A percentile compares a stretch with the other conserved stretches of the same genome.
Conservation (phyloP, 2,888 invertebrate genomes). For the Rhagophthalmus giganteus region DNA sequence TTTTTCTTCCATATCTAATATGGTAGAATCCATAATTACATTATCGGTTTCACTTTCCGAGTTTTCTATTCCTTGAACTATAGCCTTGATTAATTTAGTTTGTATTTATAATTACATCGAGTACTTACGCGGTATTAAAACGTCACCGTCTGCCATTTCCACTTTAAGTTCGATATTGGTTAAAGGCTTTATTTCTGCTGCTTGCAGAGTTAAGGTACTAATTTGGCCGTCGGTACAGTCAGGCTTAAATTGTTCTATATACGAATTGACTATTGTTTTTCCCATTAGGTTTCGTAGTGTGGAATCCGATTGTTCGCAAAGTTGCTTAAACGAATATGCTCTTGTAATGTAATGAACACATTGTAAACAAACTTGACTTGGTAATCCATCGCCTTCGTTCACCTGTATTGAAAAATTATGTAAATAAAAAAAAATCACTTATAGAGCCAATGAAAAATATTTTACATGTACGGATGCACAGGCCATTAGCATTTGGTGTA, state of each 20-base stretch:
- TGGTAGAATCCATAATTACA: constrained; percentile 3
- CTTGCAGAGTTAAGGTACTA: constrained; percentile 3
- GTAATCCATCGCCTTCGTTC: constrained; percentile 51
- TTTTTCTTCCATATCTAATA: constrained; percentile 6
- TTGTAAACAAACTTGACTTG: constrained; percentile 50
- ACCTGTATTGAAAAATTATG: constrained; percentile 39
- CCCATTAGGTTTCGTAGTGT: constrained; percentile 47
- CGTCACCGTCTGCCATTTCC: constrained; percentile 13
- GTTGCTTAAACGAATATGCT: constrained; percentile 51
- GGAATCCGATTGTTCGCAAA: constrained; percentile 51
- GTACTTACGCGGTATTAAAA: constrained; percentile 17
- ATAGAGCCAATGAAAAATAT: neutral
- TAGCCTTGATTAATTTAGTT: neutral
- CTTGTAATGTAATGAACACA: constrained; percentile 51
- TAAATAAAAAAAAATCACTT: neutral
- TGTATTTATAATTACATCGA: constrained; percentile 1
- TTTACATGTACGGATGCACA: constrained; percentile 51
- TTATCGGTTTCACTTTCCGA: constrained; percentile 25
- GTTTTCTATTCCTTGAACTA: constrained; percentile 16
- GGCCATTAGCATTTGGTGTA: constrained; percentile 51
- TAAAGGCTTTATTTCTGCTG: constrained; percentile 12
- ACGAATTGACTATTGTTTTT: constrained; percentile 26
- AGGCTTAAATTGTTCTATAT: constrained; percentile 17
- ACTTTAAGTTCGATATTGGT: constrained; percentile 12
- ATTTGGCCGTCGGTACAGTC: constrained; percentile 3